Conservation (phyloP, 2,797 vertebrate genomes). For the Diplodus sargus region DNA sequence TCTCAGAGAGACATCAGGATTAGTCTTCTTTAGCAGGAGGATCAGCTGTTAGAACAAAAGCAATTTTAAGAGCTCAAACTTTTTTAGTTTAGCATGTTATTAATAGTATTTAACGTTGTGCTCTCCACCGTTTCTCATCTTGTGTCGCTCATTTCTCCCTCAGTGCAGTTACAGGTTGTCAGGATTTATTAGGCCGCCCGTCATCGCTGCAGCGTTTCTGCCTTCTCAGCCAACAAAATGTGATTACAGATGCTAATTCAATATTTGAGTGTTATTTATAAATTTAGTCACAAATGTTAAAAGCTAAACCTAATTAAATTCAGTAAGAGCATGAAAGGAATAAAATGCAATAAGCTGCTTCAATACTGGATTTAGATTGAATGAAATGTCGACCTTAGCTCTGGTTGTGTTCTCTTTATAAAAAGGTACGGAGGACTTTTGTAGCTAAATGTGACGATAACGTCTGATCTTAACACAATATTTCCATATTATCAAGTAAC, state of each 20-base stretch:
- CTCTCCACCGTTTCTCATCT: not conserved
- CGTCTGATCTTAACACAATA: not conserved
- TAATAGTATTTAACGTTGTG: not conserved
- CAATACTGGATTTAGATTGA: not conserved
- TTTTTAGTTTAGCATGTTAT: not conserved
- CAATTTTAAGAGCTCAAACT: not conserved
- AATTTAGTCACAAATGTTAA: not conserved
- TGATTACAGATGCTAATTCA: constrained; percentile 8
- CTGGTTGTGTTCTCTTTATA: not conserved
- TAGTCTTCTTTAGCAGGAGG: not conserved
- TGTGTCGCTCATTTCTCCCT: not conserved
- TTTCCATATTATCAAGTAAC: not conserved
- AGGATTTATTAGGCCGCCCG: not conserved
- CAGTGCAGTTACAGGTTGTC: not conserved
- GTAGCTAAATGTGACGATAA: not conserved
- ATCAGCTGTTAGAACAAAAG: not conserved
- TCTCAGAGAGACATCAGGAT: not conserved
- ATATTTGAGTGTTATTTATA: constrained; percentile 11
- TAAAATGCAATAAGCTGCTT: not conserved
- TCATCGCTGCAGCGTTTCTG: not conserved
- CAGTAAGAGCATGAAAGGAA: not conserved
- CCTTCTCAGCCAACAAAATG: constrained; percentile 5
- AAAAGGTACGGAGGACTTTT: not conserved
- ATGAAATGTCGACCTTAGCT: not conserved
- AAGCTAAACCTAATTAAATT: constrained; percentile 6